Percentiles rank a stretch among this genome's conserved stretches.
Conservation (phyloP, 1,140 invertebrate species). For the Trypoxylus dichotomus region DNA sequence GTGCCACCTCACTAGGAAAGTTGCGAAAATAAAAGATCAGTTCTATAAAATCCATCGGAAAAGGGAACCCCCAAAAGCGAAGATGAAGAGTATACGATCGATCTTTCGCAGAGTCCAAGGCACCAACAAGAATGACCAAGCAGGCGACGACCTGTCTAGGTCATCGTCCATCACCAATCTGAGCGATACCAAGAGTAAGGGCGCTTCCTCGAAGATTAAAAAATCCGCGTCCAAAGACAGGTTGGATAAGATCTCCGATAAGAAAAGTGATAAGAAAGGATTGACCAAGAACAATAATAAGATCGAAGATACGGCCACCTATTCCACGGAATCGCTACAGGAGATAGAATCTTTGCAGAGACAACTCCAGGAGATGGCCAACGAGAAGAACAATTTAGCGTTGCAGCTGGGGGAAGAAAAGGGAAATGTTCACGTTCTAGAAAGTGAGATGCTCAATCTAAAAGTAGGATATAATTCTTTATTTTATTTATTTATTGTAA, state of each 20-base stretch:
- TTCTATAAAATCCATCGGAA: neutral
- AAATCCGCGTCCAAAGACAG: conserved; percentile 47
- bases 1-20: neutral
- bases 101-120: conserved; percentile 50
- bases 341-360: conserved; percentile 55
- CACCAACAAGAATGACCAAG: conserved; percentile 37
- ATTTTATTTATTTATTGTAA: too few species aligned
- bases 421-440: conserved; percentile 55
- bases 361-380: conserved; percentile 56
- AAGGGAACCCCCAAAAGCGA: conserved; percentile 5
- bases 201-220: conserved; percentile 40
- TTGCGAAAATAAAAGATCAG: neutral
- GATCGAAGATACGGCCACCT: conserved; percentile 35
- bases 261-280: conserved; percentile 45
- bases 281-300: conserved; percentile 46
- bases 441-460: conserved; percentile 57
- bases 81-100: conserved; percentile 52
- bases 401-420: conserved; percentile 58
- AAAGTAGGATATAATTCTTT: conserved; percentile 57
- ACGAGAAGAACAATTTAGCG: conserved; percentile 58
- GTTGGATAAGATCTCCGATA: conserved; percentile 46
- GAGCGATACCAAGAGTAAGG: conserved; percentile 40
- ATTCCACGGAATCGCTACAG: conserved; percentile 47
- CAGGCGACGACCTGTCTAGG: conserved; percentile 47
- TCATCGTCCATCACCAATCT: conserved; percentile 50